phyloP scores from a whole-genome alignment of 2,888 invertebrate genomes.

The Lycophotia porphyrea region DNA sequence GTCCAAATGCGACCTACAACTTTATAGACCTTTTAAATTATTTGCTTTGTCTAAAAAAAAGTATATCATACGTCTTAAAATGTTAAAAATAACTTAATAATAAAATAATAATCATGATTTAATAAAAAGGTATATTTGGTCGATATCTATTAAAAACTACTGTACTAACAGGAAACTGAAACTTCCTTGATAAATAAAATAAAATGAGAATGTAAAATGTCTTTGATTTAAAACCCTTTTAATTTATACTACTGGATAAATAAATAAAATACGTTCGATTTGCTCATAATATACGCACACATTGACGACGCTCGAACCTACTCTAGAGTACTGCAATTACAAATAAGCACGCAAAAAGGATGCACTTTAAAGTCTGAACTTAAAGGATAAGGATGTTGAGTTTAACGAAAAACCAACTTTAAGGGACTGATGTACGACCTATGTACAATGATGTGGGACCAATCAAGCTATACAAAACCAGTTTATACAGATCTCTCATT shows the following conservation, averaged over 20 bases:
- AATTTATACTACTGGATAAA: neutral
- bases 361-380: neutral
- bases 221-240: constrained; percentile 15
- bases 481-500: too few species aligned
- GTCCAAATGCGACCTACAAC: neutral
- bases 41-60: neutral
- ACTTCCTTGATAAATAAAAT: constrained; percentile 14
- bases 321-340: neutral
- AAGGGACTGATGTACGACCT: neutral
- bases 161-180: constrained; percentile 1
- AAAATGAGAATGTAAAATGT: constrained; percentile 26
- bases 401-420: neutral
- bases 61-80: neutral
- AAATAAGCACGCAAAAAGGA: neutral
- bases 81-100: constrained; percentile 4
- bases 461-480: too few species aligned
- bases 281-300: neutral
- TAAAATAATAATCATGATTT: constrained; percentile 9
- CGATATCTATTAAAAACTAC: constrained; percentile 12
- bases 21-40: neutral
- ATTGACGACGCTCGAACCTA: neutral
- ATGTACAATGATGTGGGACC: too few species aligned
- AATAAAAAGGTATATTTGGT: constrained; percentile 32
- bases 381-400: neutral
- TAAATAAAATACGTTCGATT: neutral